Base-by-base conservation (phyloP, 2,797 vertebrate genomes). In the Dicrostonyx torquatus region DNA sequence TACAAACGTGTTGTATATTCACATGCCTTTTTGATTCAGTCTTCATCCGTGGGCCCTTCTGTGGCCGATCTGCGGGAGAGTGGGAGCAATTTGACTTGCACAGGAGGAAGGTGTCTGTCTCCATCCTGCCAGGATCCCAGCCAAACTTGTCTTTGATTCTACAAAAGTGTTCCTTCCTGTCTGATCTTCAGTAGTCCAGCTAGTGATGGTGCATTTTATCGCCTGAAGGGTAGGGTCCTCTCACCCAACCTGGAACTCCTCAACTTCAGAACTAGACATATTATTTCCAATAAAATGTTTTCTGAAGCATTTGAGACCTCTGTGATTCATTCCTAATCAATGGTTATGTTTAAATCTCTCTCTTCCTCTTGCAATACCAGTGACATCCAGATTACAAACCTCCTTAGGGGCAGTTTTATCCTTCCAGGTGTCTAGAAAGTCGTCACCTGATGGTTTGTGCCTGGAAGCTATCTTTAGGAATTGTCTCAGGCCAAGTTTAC, bases 161-260 rank as follows among this genome's bases (percentile, higher is more conserved):
- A 97, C 98, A 96, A 6, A 99, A 99, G 45, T 26, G 97, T 98
- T 96, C 91, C 88, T 17, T 97, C 43, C 87, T 89, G 43, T 98
- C 97, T 95, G n/a, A 31, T 97, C 98, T 98, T 99, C 48, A 98
- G 99, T 99, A 98, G 99, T 99, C 99, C 98, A 97, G 96, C 98
- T 98, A 97, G 78, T 94, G 97, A 97, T 91, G 98, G 98, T 83
- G 98, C 76, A 20, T 60, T 72, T 55, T 7, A 97, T 64, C 92
- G 97, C 94, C 97, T 97, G 97, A 95, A 89, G 48, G 43, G 86
- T 17, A 14, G 3, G 2, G 11, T 90, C 79, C 0, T 0, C 0
- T 53, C 60, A n/a, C 75, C 94, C 58, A 72, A 37, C 4, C 50
- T 26, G 9, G 34, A 34, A 26, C 40, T n/a, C 66, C 26, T 90